A percentile compares a stretch with the other conserved stretches of the same genome.
Conservation (phyloP, 2,113 vertebrate genomes). For the Reinhardtius hippoglossoides region DNA sequence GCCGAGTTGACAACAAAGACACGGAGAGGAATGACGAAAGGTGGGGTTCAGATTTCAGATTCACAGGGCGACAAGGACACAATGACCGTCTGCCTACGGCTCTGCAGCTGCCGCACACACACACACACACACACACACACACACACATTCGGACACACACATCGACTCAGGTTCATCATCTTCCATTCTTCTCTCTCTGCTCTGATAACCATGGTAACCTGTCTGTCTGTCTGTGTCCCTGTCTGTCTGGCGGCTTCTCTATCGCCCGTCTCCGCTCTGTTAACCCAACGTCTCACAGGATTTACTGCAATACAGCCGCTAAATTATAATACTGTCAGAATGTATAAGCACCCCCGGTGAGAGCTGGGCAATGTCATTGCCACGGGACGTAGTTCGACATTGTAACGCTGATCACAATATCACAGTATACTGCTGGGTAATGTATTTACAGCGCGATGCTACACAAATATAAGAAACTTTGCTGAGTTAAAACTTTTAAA, state of each 20-base stretch:
- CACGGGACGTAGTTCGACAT: conserved; percentile 10
- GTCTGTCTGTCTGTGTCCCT: conserved; percentile 45
- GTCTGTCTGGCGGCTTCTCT: conserved; percentile 48
- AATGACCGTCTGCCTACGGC: conserved; percentile 61
- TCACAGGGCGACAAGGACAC: conserved; percentile 61
- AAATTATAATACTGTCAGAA: conserved; percentile 55
- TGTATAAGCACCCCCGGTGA: conserved; percentile 12
- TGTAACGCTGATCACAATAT: neutral
- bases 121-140: conserved; percentile 30
- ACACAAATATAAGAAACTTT: neutral
- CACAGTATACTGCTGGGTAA: neutral
- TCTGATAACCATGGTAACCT: conserved; percentile 74
- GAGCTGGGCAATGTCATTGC: conserved; percentile 28
- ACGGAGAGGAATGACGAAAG: conserved; percentile 22
- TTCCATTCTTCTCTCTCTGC: conserved; percentile 64
- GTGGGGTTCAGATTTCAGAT: conserved; percentile 65
- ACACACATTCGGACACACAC: conserved; percentile 40
- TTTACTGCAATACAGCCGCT: conserved; percentile 42
- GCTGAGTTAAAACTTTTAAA: too few species aligned
- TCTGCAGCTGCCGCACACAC: conserved; percentile 12
- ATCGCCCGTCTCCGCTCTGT: conserved; percentile 58
- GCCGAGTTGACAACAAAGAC: conserved; percentile 30
- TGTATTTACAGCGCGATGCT: neutral
- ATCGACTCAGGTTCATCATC: conserved; percentile 50
- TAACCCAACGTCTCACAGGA: conserved; percentile 68